phyloP scores from a whole-genome alignment of 1,140 invertebrate species.

The Globodera rostochiensis region DNA sequence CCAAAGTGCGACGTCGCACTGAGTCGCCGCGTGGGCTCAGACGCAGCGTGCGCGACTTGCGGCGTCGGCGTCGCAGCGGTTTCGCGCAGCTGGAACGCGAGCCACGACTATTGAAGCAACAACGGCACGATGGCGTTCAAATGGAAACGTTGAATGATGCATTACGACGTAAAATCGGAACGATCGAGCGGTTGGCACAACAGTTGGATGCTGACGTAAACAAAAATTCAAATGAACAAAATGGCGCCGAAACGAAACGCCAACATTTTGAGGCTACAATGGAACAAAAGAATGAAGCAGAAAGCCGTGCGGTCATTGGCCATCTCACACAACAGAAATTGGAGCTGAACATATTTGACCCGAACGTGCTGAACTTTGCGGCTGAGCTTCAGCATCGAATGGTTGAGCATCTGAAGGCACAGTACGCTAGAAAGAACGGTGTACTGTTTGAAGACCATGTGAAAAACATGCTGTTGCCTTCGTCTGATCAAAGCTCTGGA shows the following conservation, averaged over 20 bases:
- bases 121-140: background rate
- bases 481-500: background rate
- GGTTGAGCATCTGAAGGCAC: background rate
- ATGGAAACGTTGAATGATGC: too few species aligned
- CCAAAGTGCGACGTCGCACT: constrained; percentile 25
- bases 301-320: too few species aligned
- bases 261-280: background rate
- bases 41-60: constrained; percentile 6
- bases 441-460: background rate
- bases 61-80: background rate
- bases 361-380: background rate
- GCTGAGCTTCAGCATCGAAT: background rate
- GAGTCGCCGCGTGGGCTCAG: constrained; percentile 23
- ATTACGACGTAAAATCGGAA: too few species aligned
- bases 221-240: background rate
- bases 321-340: too few species aligned
- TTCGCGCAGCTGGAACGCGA: background rate
- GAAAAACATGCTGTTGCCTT: background rate
- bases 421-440: background rate
- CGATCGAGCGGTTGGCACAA: too few species aligned
- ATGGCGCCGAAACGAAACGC: background rate
- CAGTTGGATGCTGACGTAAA: background rate
- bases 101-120: background rate
- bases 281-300: too few species aligned
- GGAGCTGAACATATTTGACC: too few species aligned